Conservation (phyloP, 35 echinoderm and acorn worm genomes). For the Ophiothrix spiculata region DNA sequence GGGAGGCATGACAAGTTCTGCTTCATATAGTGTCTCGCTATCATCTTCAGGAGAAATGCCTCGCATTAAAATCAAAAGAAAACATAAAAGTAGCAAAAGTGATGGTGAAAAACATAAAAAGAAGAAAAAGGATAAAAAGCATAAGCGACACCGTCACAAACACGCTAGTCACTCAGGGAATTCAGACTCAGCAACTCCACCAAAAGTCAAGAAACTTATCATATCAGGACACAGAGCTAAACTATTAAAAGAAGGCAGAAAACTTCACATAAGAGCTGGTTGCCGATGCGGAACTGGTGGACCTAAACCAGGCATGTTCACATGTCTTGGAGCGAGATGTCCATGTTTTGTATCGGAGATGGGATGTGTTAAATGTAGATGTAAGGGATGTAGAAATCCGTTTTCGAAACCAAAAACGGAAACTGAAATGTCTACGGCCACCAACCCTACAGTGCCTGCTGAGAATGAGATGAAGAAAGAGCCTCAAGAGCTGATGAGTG, state of each 20-base stretch:
- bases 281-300: constrained; percentile 88
- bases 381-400: constrained; percentile 87
- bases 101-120: constrained; percentile 3
- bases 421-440: too few relatives aligned
- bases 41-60: constrained; percentile 26
- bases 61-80: constrained; percentile 40
- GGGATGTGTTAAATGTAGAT: constrained; percentile 64
- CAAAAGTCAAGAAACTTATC: constrained; percentile 39
- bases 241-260: constrained; percentile 56
- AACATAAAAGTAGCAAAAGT: constrained; percentile 8
- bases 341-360: constrained; percentile 76
- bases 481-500: constrained; percentile 24
- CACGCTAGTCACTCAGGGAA: background rate
- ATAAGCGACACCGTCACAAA: constrained; percentile 25
- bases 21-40: constrained; percentile 43
- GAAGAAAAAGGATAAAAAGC: constrained; percentile 31
- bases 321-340: constrained; percentile 71
- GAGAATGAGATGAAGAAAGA: background rate
- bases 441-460: too few relatives aligned
- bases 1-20: background rate
- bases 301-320: constrained; percentile 48
- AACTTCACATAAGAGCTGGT: constrained; percentile 35
- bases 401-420: constrained; percentile 1
- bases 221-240: constrained; percentile 81
- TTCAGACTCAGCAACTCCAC: background rate